Evolutionary conservation across 1,140 invertebrate species (phyloP).

Genomic region (Aphaenogaster ashmeadi): DNA sequence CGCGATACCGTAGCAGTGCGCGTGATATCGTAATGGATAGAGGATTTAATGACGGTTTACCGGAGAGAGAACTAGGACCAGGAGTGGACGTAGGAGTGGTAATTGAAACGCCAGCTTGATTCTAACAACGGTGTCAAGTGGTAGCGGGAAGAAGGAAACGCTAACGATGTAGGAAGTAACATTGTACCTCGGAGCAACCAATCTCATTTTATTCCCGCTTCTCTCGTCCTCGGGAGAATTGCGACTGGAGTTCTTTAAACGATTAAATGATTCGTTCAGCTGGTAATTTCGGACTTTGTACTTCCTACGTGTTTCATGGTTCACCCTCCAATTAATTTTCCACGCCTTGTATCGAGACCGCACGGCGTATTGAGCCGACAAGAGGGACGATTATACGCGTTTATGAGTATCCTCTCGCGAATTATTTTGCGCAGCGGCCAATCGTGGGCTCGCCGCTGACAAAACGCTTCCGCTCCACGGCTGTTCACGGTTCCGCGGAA

Average conservation of each 20-base stretch:
- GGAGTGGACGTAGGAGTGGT: not conserved
- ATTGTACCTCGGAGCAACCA: not conserved
- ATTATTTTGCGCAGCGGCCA: conserved; percentile 4
- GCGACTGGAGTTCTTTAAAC: not conserved
- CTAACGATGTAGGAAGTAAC: not conserved
- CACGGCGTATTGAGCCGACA: not conserved
- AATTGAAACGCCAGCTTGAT: conserved; percentile 19
- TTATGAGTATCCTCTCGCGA: conserved; percentile 16
- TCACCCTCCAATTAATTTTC: conserved; percentile 12
- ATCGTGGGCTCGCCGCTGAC: conserved; percentile 33
- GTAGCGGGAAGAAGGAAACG: not conserved
- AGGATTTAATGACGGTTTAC: conserved; percentile 32
- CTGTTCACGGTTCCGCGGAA: conserved; percentile 49
- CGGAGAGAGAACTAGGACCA: not conserved
- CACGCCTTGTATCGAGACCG: too few species aligned
- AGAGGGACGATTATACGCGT: not conserved
- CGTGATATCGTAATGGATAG: conserved; percentile 39
- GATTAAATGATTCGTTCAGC: not conserved
- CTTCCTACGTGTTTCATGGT: too few species aligned
- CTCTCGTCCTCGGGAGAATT: not conserved
- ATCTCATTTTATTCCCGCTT: not conserved
- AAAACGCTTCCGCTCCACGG: conserved; percentile 49
- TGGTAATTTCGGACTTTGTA: not conserved
- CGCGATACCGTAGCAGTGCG: conserved; percentile 30
- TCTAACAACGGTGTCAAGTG: conserved; percentile 4